phyloP scores from a whole-genome alignment of 2,113 vertebrate species.

The Hirundichthys speculiger region DNA sequence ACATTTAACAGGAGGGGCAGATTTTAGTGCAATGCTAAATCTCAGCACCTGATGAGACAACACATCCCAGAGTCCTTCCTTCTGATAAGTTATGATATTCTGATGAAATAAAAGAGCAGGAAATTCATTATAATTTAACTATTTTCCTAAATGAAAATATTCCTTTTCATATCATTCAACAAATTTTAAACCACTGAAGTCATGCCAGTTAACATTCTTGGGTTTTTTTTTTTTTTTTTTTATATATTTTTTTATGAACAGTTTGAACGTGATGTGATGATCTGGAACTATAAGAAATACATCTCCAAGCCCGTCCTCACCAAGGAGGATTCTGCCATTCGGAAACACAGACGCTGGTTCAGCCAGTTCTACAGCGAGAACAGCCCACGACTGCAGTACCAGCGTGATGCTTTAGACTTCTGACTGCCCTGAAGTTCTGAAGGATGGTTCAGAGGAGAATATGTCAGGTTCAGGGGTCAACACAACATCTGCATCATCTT shows the following conservation, averaged over 20 bases:
- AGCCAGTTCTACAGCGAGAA: constrained; percentile 86
- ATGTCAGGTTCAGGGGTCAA: not conserved
- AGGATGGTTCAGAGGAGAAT: no score
- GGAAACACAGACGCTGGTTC: constrained; percentile 85
- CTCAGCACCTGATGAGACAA: constrained; percentile 30
- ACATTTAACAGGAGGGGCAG: not conserved
- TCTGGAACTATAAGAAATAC: constrained; percentile 90
- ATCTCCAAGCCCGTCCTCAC: constrained; percentile 83
- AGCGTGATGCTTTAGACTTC: constrained; percentile 77
- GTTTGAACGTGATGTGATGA: constrained; percentile 87
- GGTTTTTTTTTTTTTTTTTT: not conserved
- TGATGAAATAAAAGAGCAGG: not conserved
- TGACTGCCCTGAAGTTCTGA: constrained; percentile 60
- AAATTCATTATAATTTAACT: no score
- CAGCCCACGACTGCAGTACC: constrained; percentile 70
- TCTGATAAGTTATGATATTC: constrained; percentile 18
- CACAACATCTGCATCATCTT: constrained; percentile 11
- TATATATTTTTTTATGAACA: constrained; percentile 37
- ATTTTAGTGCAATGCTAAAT: constrained; percentile 39
- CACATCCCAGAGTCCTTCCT: constrained; percentile 10
- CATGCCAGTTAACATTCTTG: not conserved
- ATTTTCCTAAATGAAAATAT: no score
- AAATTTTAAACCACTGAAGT: no score
- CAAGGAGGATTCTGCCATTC: constrained; percentile 83
- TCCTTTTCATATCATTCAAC: no score